phyloP scores from a whole-genome alignment of 2,888 invertebrate genomes.

The Caenorhabditis sp. region DNA sequence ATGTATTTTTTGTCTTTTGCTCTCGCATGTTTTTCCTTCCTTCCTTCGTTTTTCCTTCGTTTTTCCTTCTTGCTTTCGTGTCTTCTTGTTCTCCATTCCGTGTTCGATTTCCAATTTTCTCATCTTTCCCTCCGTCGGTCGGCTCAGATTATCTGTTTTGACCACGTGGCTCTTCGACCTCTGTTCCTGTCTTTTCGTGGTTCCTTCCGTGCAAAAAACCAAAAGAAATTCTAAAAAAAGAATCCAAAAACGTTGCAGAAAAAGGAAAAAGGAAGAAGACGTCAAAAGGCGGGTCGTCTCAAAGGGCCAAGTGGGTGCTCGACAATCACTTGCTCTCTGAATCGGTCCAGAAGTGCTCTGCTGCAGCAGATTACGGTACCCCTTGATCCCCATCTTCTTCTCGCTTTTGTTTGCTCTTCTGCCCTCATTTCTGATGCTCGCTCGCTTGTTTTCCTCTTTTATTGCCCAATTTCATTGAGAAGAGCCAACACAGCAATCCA shows the following conservation, averaged over 20 bases:
- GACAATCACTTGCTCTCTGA: constrained; percentile 37
- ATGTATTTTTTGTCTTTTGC: constrained; percentile 8
- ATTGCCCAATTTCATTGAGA: constrained; percentile 43
- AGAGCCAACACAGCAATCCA: constrained; percentile 2
- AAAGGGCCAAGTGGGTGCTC: constrained; percentile 27
- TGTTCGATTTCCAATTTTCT: constrained; percentile 13
- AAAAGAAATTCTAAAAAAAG: constrained; percentile 13
- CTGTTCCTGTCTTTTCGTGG: constrained; percentile 9
- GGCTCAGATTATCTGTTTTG: not conserved
- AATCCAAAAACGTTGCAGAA: constrained; percentile 29
- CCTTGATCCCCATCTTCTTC: constrained; percentile 15
- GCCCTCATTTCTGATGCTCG: constrained; percentile 23
- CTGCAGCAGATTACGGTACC: constrained; percentile 39
- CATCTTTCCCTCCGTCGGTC: not conserved
- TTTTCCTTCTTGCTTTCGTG: not conserved
- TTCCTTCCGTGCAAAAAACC: not conserved
- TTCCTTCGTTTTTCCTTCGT: not conserved
- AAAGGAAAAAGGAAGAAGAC: constrained; percentile 20
- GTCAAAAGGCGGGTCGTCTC: constrained; percentile 24
- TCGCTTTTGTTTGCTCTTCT: constrained; percentile 37
- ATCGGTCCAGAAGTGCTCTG: constrained; percentile 15
- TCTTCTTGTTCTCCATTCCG: not conserved
- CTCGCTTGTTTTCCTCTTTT: constrained; percentile 11
- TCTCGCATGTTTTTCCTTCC: constrained; percentile 14
- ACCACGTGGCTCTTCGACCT: constrained; percentile 12